These are phyloP conservation scores for Phylloscopus trochilus DNA, from an alignment of 2,113 vertebrate species.

Conservation along the genomic window DNA sequence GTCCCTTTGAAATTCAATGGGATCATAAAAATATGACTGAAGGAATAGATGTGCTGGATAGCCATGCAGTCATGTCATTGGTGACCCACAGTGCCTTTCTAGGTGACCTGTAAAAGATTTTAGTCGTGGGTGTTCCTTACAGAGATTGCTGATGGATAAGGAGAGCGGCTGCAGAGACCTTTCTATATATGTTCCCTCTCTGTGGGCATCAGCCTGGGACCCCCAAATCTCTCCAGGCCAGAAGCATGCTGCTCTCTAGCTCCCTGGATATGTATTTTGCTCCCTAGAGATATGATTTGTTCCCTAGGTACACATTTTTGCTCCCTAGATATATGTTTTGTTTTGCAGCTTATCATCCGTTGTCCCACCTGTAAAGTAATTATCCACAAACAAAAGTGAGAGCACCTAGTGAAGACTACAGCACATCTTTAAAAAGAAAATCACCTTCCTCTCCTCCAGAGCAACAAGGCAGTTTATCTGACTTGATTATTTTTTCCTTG, in stretches of 20 bases:
- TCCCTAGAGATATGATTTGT: not conserved
- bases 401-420: not conserved
- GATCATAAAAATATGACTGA: not conserved
- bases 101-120: not conserved
- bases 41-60: not conserved
- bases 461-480: not conserved
- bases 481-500: not conserved
- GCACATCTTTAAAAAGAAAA: not conserved
- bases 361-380: not conserved
- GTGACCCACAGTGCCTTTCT: not conserved
- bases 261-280: not conserved
- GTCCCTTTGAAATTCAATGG: not conserved
- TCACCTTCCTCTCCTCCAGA: not conserved
- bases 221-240: accelerated
- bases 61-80: not conserved
- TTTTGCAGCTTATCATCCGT: not conserved
- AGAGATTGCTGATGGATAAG: not conserved
- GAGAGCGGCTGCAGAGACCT: not conserved
- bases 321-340: not conserved
- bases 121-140: not conserved
- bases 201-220: accelerated
- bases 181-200: not conserved
- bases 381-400: not conserved
- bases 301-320: not conserved
- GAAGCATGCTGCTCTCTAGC: not conserved